These are phyloP conservation scores for Pseudomyrmex concolor DNA, from an alignment of 1,140 invertebrate genomes.

Conservation along the genomic window DNA sequence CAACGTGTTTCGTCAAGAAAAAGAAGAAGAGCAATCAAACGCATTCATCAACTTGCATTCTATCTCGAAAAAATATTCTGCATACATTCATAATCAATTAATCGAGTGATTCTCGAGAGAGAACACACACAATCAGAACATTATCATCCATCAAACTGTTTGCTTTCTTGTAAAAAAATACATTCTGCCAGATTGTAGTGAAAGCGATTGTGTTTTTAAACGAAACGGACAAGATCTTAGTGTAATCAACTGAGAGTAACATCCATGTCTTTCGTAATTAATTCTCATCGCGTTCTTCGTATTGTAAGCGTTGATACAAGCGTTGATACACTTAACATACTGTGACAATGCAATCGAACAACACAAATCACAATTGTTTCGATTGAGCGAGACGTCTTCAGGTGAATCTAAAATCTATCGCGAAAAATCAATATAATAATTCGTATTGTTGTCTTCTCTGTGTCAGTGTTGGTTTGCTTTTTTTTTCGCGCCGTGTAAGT, in stretches of 20 bases:
- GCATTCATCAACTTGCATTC: neutral
- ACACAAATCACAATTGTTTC: neutral
- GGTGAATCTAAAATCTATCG: neutral
- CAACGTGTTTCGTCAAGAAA: neutral
- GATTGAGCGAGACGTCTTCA: neutral
- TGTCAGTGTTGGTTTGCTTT: too few species aligned
- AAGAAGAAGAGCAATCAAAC: conserved; percentile 10
- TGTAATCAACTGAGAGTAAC: neutral
- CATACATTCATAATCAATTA: neutral
- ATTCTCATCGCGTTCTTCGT: neutral
- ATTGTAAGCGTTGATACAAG: neutral
- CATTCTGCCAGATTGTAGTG: neutral
- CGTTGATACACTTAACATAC: too few species aligned
- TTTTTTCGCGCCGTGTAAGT: neutral
- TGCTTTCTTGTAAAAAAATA: neutral
- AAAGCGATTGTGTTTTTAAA: neutral
- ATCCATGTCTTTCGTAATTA: conserved; percentile 5
- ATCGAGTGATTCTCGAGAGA: conserved; percentile 3
- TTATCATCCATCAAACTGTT: neutral
- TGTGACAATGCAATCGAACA: neutral
- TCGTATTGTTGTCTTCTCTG: too few species aligned
- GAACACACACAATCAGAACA: neutral
- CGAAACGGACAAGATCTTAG: neutral
- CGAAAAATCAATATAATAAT: too few species aligned
- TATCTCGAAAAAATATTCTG: neutral